phyloP scores from a whole-genome alignment of 1,140 invertebrate species.

The Megalonaias nervosa region DNA sequence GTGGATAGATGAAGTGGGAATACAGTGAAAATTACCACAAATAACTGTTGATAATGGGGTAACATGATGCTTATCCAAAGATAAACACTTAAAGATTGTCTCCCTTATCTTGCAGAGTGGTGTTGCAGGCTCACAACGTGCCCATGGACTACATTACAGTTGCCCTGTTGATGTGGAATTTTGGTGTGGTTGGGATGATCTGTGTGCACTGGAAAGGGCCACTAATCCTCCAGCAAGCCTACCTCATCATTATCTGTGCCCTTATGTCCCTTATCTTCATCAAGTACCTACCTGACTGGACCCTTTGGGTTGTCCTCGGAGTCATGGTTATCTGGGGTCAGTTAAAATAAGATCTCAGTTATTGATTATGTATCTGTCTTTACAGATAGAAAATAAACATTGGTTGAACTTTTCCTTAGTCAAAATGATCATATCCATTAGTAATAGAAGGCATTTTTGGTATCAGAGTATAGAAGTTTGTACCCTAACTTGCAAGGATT shows the following conservation, averaged over 20 bases:
- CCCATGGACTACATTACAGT: conserved; percentile 96
- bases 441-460: no score
- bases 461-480: no score
- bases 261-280: conserved; percentile 99
- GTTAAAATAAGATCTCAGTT: conserved; percentile 21
- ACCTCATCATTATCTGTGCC: conserved; percentile 96
- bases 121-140: conserved; percentile 94
- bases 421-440: no score
- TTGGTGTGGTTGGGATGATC: conserved; percentile 97
- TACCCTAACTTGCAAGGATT: no score
- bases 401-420: no score
- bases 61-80: neutral
- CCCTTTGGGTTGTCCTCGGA: conserved; percentile 96
- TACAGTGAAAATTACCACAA: no score
- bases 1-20: no score
- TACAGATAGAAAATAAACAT: no score
- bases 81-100: neutral
- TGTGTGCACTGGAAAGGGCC: conserved; percentile 99
- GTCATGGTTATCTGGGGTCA: conserved; percentile 99
- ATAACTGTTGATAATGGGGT: neutral
- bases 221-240: conserved; percentile 93
- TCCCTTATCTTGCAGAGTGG: conserved; percentile 79
- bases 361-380: no score
- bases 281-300: conserved; percentile 99
- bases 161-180: conserved; percentile 95